These are phyloP conservation scores for Thalassoma bifasciatum DNA, from an alignment of 2,113 vertebrate species.

Conservation along the genomic window DNA sequence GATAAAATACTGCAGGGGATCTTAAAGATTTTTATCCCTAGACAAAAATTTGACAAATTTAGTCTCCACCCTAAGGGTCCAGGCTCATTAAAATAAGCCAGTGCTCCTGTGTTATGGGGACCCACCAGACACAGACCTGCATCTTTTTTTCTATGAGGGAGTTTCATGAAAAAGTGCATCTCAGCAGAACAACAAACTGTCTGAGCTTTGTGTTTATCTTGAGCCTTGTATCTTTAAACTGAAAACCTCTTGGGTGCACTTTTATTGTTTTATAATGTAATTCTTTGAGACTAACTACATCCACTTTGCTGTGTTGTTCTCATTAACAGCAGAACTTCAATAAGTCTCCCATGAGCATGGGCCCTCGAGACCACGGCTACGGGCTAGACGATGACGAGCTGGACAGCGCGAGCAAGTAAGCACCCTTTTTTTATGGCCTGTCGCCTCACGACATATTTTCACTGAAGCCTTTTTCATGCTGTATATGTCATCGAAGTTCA, in stretches of 20 bases:
- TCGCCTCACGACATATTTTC: neutral
- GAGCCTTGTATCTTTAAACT: slow-evolving; percentile 21
- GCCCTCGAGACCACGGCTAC: slow-evolving; percentile 72
- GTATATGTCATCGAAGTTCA: slow-evolving; percentile 2
- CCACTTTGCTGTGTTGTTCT: slow-evolving; percentile 52
- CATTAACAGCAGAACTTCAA: slow-evolving; percentile 72
- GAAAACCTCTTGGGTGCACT: slow-evolving; percentile 19
- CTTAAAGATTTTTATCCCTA: slow-evolving; percentile 63
- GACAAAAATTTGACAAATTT: slow-evolving; percentile 72
- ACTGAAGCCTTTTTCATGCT: slow-evolving; percentile 2
- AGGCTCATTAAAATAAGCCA: slow-evolving; percentile 64
- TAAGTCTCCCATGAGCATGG: slow-evolving; percentile 72
- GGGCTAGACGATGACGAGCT: slow-evolving; percentile 79
- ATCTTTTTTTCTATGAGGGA: slow-evolving; percentile 16
- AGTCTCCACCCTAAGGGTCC: slow-evolving; percentile 37
- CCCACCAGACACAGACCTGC: slow-evolving; percentile 38
- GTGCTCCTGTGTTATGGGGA: slow-evolving; percentile 31
- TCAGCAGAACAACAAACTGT: slow-evolving; percentile 34
- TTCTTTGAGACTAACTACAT: slow-evolving; percentile 39
- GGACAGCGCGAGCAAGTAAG: slow-evolving; percentile 85
- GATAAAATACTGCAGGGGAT: slow-evolving; percentile 53
- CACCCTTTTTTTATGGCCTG: neutral
- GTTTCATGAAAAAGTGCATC: slow-evolving; percentile 21
- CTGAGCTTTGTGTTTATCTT: slow-evolving; percentile 26
- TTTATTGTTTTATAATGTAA: slow-evolving; percentile 41